Base-by-base conservation (phyloP, 2,113 vertebrate genomes). In the Entosphenus tridentatus region DNA sequence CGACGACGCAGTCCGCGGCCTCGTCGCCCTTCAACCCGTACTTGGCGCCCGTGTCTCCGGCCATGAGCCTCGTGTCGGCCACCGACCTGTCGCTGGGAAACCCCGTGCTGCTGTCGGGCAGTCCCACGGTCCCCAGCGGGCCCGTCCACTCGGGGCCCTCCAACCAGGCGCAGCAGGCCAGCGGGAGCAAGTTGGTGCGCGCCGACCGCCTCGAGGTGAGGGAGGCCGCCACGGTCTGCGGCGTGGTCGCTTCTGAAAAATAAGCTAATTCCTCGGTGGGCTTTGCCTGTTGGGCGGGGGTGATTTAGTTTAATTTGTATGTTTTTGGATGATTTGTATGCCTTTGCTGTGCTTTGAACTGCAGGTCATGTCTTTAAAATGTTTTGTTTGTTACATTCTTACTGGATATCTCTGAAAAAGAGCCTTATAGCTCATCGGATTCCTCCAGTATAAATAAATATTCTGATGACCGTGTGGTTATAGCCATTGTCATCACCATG, bases 121-220 rank as follows among this genome's bases (percentile, higher is more conserved):
- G n/a, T 16, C 87, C 89, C 58, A 81, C 86, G 56, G 77, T 95
- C 68, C 8, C n/a, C 21, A 65, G 62, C 62, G 21, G n/a, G 10
- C 62, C 62, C 8, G 62, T 21, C 21, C 10, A n/a, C 21, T n/a
- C 62, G 21, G n/a, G n/a, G 21, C n/a, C n/a, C 10, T 65, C 62
- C 10, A 65, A 21, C 21, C 39, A 39, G 39, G 75, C 84, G 71
- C 76, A 88, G 74, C 82, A 85, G 69, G 90, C 85, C 76, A 81
- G 84, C 79, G 77, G 76, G 71, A 87, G 87, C 77, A 98, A 96
- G 78, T 82, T 83, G 76, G 76, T 86, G 76, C 88, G 93, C 78
- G 86, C 87, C 55, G 93, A 98, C 82, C 95, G 89, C 80, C 82
- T 98, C 75, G 93, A 98, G 90, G 92, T 98, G 88, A 75, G 78